phyloP scores from a whole-genome alignment of 1,140 invertebrate species.

The Ceratina australensis region DNA sequence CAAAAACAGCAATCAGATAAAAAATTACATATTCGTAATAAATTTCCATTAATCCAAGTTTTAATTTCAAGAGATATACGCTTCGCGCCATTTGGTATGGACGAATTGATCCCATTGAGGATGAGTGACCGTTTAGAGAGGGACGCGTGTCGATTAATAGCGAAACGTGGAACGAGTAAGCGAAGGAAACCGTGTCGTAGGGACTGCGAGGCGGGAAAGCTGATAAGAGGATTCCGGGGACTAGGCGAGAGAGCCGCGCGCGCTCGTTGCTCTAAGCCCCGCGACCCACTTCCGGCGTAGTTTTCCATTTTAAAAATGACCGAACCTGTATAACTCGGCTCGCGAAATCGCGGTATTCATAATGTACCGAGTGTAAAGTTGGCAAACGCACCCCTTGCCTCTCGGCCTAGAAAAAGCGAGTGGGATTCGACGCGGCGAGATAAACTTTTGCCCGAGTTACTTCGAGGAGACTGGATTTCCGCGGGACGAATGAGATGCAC shows the following conservation, averaged over 20 bases:
- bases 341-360: constrained; percentile 69
- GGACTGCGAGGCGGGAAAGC: constrained; percentile 33
- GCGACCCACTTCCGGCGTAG: constrained; percentile 39
- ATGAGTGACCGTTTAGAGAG: too few species aligned
- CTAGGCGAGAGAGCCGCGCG: neutral
- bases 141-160: constrained; percentile 6
- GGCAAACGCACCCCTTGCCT: constrained; percentile 7
- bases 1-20: too few species aligned
- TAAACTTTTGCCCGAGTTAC: constrained; percentile 62
- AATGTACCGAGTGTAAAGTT: constrained; percentile 70
- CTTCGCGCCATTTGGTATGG: too few species aligned
- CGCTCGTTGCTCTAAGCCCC: constrained; percentile 21
- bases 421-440: constrained; percentile 60
- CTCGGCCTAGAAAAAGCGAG: neutral
- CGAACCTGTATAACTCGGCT: constrained; percentile 51
- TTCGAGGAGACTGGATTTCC: constrained; percentile 31
- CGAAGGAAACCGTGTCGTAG: constrained; percentile 7
- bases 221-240: constrained; percentile 44
- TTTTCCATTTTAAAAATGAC: constrained; percentile 60
- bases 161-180: too few species aligned
- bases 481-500: neutral
- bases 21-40: too few species aligned
- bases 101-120: too few species aligned
- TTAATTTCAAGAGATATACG: too few species aligned
- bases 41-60: too few species aligned